phyloP scores from a whole-genome alignment of 2,113 vertebrate genomes.

The Acrocephalus arundinaceus region DNA sequence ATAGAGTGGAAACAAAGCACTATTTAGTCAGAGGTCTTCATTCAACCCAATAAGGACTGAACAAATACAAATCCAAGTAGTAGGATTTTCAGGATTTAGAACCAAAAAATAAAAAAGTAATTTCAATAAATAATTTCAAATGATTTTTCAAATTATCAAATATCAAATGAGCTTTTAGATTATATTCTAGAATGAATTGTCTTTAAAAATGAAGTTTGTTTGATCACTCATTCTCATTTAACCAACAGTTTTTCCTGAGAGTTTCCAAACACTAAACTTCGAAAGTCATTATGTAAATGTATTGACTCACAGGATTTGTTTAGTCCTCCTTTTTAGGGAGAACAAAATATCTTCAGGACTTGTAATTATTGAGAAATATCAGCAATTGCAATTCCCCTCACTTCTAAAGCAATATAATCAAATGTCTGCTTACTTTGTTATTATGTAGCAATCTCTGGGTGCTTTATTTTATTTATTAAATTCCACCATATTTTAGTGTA shows the following conservation, averaged over 20 bases:
- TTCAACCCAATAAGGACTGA: not conserved
- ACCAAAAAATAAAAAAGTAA: not conserved
- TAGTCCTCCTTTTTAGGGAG: not conserved
- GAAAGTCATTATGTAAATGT: not conserved
- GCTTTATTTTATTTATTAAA: not conserved
- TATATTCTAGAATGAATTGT: not conserved
- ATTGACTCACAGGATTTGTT: not conserved
- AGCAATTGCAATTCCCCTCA: not conserved
- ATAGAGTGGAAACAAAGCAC: not conserved
- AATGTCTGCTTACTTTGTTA: not conserved
- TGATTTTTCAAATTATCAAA: not conserved
- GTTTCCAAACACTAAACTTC: not conserved
- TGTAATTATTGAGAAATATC: conserved; percentile 3
- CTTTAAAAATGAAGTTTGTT: not conserved
- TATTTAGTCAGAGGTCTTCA: not conserved
- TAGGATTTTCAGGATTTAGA: not conserved
- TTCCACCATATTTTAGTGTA: not conserved
- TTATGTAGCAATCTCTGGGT: not conserved
- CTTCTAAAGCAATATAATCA: not conserved
- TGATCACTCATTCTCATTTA: not conserved
- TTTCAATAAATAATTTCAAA: not conserved
- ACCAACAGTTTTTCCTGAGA: not conserved
- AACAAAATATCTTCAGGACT: not conserved
- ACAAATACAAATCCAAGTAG: not conserved
- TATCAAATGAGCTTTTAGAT: not conserved